Conservation (phyloP, 2,797 vertebrate species). For the Rallus crepitans region DNA sequence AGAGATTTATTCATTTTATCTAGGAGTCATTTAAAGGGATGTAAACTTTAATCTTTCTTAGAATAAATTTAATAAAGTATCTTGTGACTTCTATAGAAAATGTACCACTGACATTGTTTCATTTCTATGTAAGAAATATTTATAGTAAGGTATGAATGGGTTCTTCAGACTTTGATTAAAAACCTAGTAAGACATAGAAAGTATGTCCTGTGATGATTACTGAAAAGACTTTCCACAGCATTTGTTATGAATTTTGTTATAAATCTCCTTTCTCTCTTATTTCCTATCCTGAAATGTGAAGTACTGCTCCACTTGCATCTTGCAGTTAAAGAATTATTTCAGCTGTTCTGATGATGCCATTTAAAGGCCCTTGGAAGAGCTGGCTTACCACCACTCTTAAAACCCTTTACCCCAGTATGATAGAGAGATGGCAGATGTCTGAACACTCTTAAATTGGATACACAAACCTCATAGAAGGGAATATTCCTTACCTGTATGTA, state of each 20-base stretch:
- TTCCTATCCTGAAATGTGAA: neutral
- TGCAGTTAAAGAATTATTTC: neutral
- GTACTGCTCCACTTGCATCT: neutral
- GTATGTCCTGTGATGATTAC: neutral
- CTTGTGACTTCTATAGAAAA: neutral
- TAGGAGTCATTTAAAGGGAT: neutral
- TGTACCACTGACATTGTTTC: neutral
- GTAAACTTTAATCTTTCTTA: neutral
- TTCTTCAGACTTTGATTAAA: neutral
- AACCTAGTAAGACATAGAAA: neutral
- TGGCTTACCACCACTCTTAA: neutral
- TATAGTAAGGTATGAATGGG: neutral
- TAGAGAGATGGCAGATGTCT: neutral
- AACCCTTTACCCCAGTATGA: neutral
- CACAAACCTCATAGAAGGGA: neutral
- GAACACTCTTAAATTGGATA: neutral
- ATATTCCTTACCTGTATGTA: neutral
- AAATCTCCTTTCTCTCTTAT: neutral
- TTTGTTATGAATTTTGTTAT: neutral
- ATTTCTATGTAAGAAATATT: neutral
- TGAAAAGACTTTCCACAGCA: neutral
- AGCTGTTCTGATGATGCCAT: neutral
- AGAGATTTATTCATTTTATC: neutral
- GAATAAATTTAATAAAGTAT: neutral
- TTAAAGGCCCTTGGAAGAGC: neutral